Evolutionary conservation across 2,888 invertebrate genomes (phyloP).

Genomic region (Amiota communis): DNA sequence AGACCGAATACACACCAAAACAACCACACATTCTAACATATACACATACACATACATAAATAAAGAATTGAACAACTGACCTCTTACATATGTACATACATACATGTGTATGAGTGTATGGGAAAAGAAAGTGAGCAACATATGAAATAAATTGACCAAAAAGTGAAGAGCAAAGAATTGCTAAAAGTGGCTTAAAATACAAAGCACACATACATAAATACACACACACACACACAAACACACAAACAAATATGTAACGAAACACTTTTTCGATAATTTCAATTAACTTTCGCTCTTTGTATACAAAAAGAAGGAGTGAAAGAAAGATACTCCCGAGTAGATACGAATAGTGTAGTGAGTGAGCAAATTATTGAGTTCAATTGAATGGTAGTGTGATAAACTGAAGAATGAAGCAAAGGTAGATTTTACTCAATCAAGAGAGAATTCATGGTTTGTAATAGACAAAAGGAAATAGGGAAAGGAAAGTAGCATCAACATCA

Average conservation of each 20-base stretch:
- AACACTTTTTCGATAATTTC: constrained; percentile 61
- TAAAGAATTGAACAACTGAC: too few relatives aligned
- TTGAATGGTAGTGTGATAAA: not conserved
- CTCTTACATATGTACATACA: too few relatives aligned
- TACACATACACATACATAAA: not conserved
- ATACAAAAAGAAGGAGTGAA: not conserved
- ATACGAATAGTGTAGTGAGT: not conserved
- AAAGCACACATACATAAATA: not conserved
- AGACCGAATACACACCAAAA: constrained; percentile 39
- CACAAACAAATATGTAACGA: constrained; percentile 16
- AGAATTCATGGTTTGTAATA: too few relatives aligned
- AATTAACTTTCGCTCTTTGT: constrained; percentile 54
- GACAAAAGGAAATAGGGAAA: too few relatives aligned
- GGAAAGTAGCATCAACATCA: too few relatives aligned
- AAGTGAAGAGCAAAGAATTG: not conserved
- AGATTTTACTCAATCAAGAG: too few relatives aligned
- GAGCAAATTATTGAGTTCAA: not conserved
- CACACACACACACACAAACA: not conserved
- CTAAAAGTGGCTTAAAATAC: not conserved
- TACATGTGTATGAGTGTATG: not conserved
- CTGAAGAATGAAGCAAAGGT: not conserved
- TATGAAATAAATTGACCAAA: constrained; percentile 19
- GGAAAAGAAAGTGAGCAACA: constrained; percentile 14
- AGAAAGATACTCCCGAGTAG: not conserved
- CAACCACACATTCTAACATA: constrained; percentile 9